phyloP scores from a whole-genome alignment of 2,888 invertebrate genomes.

The Liopterus haemorrhoidalis region DNA sequence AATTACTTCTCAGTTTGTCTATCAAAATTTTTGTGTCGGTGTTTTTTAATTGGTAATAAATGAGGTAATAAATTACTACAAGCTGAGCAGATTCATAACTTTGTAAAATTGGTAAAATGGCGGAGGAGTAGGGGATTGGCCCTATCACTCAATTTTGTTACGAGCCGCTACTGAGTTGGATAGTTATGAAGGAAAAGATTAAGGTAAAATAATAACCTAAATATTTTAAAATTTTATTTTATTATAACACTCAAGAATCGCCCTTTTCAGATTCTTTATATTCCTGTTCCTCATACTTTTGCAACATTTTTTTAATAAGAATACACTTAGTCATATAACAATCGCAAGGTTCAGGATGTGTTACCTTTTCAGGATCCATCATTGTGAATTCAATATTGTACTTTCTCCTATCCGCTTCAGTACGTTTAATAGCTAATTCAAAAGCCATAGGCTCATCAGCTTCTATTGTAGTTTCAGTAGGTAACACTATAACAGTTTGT shows the following conservation, averaged over 20 bases:
- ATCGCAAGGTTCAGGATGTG: slow-evolving; percentile 71
- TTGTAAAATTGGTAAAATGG: too few species aligned
- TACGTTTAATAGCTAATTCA: slow-evolving; percentile 56
- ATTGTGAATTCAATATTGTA: slow-evolving; percentile 67
- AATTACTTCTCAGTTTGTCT: too few species aligned
- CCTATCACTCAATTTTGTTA: neutral
- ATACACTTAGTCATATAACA: slow-evolving; percentile 77
- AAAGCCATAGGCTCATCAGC: slow-evolving; percentile 63
- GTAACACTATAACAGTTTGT: slow-evolving; percentile 70
- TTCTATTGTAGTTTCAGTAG: slow-evolving; percentile 54
- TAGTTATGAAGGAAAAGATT: neutral
- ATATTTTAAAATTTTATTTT: slow-evolving; percentile 5
- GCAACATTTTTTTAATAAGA: slow-evolving; percentile 58
- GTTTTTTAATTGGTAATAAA: too few species aligned
- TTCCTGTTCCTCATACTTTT: slow-evolving; percentile 50
- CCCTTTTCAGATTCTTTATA: too few species aligned
- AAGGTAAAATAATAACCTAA: too few species aligned
- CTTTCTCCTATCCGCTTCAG: slow-evolving; percentile 48
- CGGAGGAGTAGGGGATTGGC: too few species aligned
- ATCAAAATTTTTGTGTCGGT: too few species aligned
- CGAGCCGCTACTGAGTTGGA: neutral
- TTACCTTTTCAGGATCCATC: slow-evolving; percentile 60
- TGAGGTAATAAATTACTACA: too few species aligned
- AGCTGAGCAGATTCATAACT: too few species aligned
- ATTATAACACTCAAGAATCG: too few species aligned